These are phyloP conservation scores for Lithophane semibrunnea DNA, from an alignment of 2,888 invertebrate species.

Conservation along the genomic window DNA sequence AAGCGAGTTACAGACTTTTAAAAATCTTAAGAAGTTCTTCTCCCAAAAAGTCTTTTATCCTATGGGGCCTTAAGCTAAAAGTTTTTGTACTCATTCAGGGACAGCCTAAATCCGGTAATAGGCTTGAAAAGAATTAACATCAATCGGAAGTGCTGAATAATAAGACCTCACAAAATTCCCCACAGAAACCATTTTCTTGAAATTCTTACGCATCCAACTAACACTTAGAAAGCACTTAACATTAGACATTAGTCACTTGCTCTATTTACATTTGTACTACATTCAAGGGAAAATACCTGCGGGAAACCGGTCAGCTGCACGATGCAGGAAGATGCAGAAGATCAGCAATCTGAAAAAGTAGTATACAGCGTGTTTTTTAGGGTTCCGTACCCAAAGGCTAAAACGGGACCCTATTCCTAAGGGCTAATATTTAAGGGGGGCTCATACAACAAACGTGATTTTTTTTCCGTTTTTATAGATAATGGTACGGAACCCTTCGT, in stretches of 20 bases:
- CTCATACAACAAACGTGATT: too few relatives aligned
- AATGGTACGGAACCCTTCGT: too few relatives aligned
- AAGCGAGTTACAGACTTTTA: too few relatives aligned
- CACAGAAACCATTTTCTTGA: not conserved
- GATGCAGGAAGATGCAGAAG: not conserved
- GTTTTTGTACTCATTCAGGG: too few relatives aligned
- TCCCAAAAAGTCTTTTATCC: too few relatives aligned
- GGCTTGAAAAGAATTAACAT: not conserved
- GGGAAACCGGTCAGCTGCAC: slow-evolving; percentile 46
- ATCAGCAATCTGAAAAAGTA: not conserved
- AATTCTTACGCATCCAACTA: slow-evolving; percentile 19
- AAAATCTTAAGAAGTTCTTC: too few relatives aligned
- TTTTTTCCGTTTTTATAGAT: too few relatives aligned
- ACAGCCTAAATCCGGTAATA: too few relatives aligned
- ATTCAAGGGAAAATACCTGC: slow-evolving; percentile 58
- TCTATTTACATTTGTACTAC: slow-evolving; percentile 53
- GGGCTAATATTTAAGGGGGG: too few relatives aligned
- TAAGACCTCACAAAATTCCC: not conserved
- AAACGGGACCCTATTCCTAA: too few relatives aligned
- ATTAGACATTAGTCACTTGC: slow-evolving; percentile 59
- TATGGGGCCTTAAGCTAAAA: too few relatives aligned
- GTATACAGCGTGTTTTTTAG: not conserved
- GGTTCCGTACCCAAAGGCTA: too few relatives aligned
- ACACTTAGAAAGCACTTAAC: slow-evolving; percentile 40
- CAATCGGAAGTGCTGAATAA: not conserved